Evolutionary conservation across 2,113 vertebrate genomes (phyloP).

Genomic region (Muntiacus reevesi): DNA sequence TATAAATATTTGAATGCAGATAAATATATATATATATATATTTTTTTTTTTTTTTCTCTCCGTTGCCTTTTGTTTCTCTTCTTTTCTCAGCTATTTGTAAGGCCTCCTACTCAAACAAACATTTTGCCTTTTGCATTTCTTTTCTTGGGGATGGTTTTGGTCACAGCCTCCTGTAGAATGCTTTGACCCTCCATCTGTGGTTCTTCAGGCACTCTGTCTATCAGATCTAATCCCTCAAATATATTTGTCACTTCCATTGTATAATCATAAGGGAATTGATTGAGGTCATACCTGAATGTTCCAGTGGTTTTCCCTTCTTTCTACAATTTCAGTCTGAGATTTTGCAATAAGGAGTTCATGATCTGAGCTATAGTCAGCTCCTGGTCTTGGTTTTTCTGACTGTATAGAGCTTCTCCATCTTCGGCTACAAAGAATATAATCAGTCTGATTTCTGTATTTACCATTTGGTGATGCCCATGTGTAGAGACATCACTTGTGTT

Average conservation of each 20-base stretch:
- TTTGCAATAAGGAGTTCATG: neutral
- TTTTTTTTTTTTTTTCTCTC: neutral
- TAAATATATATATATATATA: neutral
- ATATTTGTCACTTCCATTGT: neutral
- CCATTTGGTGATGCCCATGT: neutral
- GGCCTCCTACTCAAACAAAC: neutral
- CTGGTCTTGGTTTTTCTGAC: neutral
- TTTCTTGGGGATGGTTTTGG: neutral
- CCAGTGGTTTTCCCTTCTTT: neutral
- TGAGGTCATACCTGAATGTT: neutral
- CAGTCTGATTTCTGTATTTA: neutral
- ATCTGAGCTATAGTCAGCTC: neutral
- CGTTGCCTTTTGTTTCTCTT: neutral
- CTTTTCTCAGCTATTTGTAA: neutral
- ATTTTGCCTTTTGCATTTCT: neutral
- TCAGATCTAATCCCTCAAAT: neutral
- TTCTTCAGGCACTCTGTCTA: neutral
- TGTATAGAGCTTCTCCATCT: neutral
- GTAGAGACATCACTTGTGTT: neutral
- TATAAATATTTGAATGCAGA: neutral
- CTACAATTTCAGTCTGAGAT: neutral
- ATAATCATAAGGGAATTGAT: neutral
- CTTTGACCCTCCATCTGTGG: neutral
- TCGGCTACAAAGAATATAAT: neutral
- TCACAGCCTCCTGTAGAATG: neutral